Evolutionary conservation across 2,888 invertebrate genomes (phyloP).

Genomic region (Cephalotes varians): DNA sequence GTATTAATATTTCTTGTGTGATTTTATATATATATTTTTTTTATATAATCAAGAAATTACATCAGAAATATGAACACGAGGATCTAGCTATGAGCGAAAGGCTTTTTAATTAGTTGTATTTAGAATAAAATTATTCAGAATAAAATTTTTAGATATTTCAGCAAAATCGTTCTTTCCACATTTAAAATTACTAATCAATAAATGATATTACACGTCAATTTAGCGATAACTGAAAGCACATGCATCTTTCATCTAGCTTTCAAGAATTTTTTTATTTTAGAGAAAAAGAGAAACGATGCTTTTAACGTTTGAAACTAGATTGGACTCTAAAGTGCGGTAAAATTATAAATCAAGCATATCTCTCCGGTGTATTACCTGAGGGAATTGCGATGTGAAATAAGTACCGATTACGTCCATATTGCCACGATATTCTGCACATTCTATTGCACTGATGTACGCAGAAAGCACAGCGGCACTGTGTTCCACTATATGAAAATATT

Average conservation of each 20-base stretch:
- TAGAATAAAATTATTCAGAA: no score
- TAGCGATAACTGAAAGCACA: background rate
- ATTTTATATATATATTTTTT: no score
- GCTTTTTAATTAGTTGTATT: no score
- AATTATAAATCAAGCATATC: background rate
- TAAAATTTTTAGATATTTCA: no score
- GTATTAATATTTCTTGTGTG: no score
- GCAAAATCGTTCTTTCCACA: no score
- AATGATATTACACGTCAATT: background rate
- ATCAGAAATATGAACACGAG: no score
- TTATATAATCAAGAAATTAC: no score
- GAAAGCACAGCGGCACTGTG: conserved; percentile 89
- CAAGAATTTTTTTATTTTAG: background rate
- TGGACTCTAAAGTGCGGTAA: background rate
- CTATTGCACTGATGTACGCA: conserved; percentile 86
- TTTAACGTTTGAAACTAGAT: background rate
- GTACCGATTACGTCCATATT: conserved; percentile 78
- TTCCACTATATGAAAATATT: conserved; percentile 86
- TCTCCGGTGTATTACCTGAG: conserved; percentile 80
- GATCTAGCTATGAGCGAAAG: no score
- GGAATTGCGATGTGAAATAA: conserved; percentile 83
- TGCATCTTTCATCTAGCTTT: background rate
- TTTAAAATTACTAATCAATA: conserved; percentile 5
- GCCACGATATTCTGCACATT: conserved; percentile 82
- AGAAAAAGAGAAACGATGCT: background rate